phyloP scores from a whole-genome alignment of 2,888 invertebrate genomes.

The Teleiodes luculella region DNA sequence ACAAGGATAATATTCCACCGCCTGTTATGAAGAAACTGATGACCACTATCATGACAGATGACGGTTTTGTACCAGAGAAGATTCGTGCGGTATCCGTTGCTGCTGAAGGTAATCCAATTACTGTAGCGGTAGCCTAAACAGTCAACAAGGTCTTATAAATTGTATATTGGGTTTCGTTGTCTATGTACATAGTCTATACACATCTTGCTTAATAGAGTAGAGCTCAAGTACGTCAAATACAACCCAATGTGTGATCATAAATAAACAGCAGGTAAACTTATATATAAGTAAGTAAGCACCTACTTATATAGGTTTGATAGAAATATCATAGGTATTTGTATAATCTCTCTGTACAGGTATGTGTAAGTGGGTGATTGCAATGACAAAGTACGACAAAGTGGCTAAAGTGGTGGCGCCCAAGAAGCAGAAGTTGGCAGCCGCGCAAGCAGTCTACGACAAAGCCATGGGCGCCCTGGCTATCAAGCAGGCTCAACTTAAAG shows the following conservation, averaged over 20 bases:
- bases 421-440: slow-evolving; percentile 91
- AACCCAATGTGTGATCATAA: too few relatives aligned
- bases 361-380: slow-evolving; percentile 96
- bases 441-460: slow-evolving; percentile 87
- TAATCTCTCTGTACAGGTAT: slow-evolving; percentile 68
- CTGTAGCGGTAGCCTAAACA: too few relatives aligned
- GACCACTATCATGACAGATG: slow-evolving; percentile 88
- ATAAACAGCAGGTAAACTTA: not conserved
- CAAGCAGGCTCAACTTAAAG: slow-evolving; percentile 86
- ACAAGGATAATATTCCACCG: slow-evolving; percentile 95
- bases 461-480: slow-evolving; percentile 87
- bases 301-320: too few relatives aligned
- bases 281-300: too few relatives aligned
- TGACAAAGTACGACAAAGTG: slow-evolving; percentile 96
- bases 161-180: too few relatives aligned
- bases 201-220: too few relatives aligned
- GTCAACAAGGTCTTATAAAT: too few relatives aligned
- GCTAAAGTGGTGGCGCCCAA: slow-evolving; percentile 96
- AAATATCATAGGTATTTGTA: too few relatives aligned
- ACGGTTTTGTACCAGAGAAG: slow-evolving; percentile 95
- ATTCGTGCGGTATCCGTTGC: slow-evolving; percentile 92
- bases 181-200: too few relatives aligned
- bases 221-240: too few relatives aligned
- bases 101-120: slow-evolving; percentile 89
- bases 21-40: slow-evolving; percentile 90